Conservation (phyloP, 1,140 invertebrate species). For the Anastrepha obliqua region DNA sequence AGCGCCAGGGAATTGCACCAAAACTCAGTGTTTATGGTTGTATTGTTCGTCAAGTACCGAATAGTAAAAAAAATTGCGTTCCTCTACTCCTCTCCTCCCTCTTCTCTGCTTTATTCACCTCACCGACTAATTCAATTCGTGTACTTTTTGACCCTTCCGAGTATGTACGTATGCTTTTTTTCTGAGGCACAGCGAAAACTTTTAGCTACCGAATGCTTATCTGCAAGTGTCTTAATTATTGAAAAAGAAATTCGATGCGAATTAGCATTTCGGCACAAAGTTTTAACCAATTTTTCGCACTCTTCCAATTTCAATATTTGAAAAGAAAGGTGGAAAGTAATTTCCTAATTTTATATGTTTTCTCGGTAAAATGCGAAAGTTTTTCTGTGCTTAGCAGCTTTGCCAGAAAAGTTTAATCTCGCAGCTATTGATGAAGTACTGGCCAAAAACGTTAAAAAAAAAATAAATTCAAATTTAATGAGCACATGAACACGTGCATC, state of each 20-base stretch:
- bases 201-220: not conserved
- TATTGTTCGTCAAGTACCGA: no score
- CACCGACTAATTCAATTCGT: no score
- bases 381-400: not conserved
- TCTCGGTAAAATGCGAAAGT: not conserved
- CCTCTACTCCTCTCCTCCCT: no score
- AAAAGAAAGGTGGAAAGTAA: slow-evolving; percentile 9
- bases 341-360: slow-evolving; percentile 10
- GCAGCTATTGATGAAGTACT: not conserved
- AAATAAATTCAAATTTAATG: slow-evolving; percentile 44
- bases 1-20: no score
- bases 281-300: not conserved
- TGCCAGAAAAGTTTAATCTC: slow-evolving; percentile 11
- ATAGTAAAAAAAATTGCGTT: no score
- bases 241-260: slow-evolving; percentile 15
- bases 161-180: not conserved
- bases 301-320: slow-evolving; percentile 1
- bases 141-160: no score
- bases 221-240: slow-evolving; percentile 32
- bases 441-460: not conserved
- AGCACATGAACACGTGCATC: not conserved
- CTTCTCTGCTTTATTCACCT: no score
- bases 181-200: not conserved
- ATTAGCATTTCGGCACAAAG: slow-evolving; percentile 26
- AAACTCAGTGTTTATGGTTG: no score